A percentile compares a stretch with the other conserved stretches of the same genome.
Evolutionary conservation across 2,113 vertebrate species (phyloP).

Genomic region (Marcusenius ussheri): DNA sequence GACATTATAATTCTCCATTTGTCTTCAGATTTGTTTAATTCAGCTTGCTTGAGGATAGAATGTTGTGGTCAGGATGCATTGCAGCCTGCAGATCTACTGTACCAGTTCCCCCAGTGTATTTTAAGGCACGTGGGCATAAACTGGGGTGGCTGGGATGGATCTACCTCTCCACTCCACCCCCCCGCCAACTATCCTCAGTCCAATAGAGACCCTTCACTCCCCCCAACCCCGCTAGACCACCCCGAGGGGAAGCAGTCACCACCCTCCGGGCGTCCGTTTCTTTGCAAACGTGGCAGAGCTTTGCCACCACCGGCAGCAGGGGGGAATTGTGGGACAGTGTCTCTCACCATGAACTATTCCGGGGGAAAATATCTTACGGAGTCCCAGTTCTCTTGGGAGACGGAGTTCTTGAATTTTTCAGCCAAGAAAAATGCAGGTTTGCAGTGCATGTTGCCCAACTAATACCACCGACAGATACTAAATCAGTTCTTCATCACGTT

Average conservation of each 20-base stretch:
- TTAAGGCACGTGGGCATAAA: background rate
- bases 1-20: background rate
- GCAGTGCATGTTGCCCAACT: background rate
- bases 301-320: background rate
- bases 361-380: background rate
- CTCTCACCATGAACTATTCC: background rate
- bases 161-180: background rate
- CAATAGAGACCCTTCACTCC: background rate
- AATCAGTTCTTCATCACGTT: slow-evolving; percentile 10
- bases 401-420: background rate
- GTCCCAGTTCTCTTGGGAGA: background rate
- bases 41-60: background rate
- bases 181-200: background rate
- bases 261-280: background rate
- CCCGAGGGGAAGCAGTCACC: background rate
- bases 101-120: background rate
- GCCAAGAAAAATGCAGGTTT: background rate
- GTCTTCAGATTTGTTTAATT: background rate
- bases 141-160: background rate
- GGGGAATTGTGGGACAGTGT: background rate
- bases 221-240: background rate
- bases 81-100: background rate
- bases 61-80: background rate
- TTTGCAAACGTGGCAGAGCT: background rate
- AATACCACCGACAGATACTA: background rate